Percentiles rank a stretch among this genome's conserved stretches.
These are phyloP conservation scores for Bhutanitis thaidina DNA, from an alignment of 2,888 invertebrate genomes.

Conservation along the genomic window DNA sequence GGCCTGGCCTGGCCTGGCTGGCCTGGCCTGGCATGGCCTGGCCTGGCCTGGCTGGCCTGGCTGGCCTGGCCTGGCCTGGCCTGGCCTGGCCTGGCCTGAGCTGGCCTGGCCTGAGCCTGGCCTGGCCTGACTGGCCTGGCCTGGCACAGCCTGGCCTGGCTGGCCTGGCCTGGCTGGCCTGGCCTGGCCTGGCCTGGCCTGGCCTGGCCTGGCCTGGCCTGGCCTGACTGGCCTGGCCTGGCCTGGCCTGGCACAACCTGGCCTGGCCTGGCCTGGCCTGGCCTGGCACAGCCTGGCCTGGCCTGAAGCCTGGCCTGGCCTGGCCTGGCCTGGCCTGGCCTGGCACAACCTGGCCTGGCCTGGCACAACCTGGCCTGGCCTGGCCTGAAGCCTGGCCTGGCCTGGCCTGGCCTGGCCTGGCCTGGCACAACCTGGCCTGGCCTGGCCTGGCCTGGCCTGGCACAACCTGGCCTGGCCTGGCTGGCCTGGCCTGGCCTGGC, in stretches of 20 bases:
- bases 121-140: background rate
- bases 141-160: too few species aligned
- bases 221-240: background rate
- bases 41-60: background rate
- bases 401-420: too few species aligned
- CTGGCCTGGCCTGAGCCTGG: background rate
- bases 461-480: too few species aligned
- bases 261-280: background rate
- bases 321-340: background rate
- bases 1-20: too few species aligned
- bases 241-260: too few species aligned
- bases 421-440: too few species aligned
- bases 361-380: too few species aligned
- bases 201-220: background rate
- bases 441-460: too few species aligned
- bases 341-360: too few species aligned
- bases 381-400: too few species aligned
- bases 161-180: too few species aligned
- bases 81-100: background rate
- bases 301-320: conserved; percentile 4
- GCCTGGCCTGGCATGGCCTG: background rate
- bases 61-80: background rate
- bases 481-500: too few species aligned
- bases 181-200: background rate
- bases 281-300: background rate